Conservation (phyloP, 2,888 invertebrate species). For the Cybosia mesomella region DNA sequence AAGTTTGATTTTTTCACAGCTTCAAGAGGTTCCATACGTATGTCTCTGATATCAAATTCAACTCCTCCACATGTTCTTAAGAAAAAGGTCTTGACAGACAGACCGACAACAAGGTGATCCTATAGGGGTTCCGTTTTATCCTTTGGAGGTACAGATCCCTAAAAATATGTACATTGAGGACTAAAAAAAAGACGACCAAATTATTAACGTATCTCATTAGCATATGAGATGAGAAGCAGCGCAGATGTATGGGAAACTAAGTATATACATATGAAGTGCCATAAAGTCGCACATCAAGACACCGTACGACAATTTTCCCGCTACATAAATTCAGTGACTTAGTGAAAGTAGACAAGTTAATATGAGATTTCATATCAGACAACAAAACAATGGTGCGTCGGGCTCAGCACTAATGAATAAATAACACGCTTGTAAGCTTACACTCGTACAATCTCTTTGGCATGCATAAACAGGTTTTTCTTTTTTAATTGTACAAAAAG, state of each 20-base stretch:
- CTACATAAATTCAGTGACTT: conserved; percentile 71
- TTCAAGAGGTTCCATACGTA: too few relatives aligned
- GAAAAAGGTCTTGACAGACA: too few relatives aligned
- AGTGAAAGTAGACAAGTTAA: conserved; percentile 75
- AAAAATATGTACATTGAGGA: background rate
- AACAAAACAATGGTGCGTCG: conserved; percentile 57
- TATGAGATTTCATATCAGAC: conserved; percentile 73
- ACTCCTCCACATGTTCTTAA: too few relatives aligned
- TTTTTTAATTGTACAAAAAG: conserved; percentile 36
- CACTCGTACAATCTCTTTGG: conserved; percentile 53
- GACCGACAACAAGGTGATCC: background rate
- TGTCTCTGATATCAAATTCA: too few relatives aligned
- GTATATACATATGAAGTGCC: conserved; percentile 62
- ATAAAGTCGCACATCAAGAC: conserved; percentile 64
- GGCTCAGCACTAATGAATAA: conserved; percentile 66
- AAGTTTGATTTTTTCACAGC: too few relatives aligned
- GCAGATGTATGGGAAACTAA: conserved; percentile 48
- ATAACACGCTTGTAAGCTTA: conserved; percentile 60
- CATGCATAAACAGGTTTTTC: conserved; percentile 49
- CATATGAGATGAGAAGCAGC: conserved; percentile 34
- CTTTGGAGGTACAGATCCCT: background rate
- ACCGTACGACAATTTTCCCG: conserved; percentile 68
- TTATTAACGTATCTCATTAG: conserved; percentile 42
- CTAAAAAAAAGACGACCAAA: conserved; percentile 24
- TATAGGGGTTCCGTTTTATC: background rate